Conservation (phyloP, 2,888 invertebrate genomes). For the Hyalella azteca region DNA sequence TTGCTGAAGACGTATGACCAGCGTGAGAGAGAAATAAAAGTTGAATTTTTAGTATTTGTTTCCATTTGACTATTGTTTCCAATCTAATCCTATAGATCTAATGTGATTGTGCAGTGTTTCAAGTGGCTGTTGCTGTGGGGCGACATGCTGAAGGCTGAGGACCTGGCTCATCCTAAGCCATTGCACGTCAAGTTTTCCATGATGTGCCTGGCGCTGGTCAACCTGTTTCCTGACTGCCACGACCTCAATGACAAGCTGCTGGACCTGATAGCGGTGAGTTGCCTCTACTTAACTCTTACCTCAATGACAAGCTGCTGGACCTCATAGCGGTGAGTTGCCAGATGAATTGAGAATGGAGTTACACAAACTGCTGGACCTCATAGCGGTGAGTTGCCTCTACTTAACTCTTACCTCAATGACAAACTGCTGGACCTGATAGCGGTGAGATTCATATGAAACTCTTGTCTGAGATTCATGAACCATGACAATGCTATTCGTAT, state of each 20-base stretch:
- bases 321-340: neutral
- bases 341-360: neutral
- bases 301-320: neutral
- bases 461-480: no score
- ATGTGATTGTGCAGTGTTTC: neutral
- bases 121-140: constrained; percentile 4
- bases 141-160: constrained; percentile 11
- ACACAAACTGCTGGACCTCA: neutral
- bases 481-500: no score
- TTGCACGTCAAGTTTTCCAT: neutral
- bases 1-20: no score
- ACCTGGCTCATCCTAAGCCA: neutral
- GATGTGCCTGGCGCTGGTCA: constrained; percentile 8
- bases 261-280: neutral
- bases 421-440: neutral
- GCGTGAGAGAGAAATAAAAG: no score
- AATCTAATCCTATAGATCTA: no score
- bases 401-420: neutral
- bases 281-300: neutral
- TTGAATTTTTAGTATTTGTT: no score
- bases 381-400: neutral
- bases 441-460: neutral
- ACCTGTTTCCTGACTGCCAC: neutral
- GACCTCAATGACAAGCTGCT: neutral
- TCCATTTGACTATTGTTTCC: no score